Evolutionary conservation across 2,797 vertebrate genomes (phyloP).

Genomic region (Dendrocincla tyrannina): DNA sequence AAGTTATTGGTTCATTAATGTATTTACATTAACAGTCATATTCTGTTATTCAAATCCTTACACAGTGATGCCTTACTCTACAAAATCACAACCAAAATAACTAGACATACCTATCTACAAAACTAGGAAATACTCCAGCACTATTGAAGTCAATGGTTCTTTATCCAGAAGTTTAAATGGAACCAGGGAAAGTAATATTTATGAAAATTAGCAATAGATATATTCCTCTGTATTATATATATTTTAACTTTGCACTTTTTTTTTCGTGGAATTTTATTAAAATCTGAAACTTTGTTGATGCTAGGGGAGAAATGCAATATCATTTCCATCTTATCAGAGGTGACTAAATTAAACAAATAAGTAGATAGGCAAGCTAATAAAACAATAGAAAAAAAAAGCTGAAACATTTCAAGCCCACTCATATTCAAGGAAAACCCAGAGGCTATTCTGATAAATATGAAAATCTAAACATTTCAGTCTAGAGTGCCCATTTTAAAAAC

Average conservation of each 20-base stretch:
- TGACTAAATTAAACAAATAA: not conserved
- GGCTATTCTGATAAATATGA: not conserved
- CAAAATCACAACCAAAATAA: not conserved
- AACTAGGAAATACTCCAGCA: not conserved
- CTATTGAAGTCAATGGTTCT: not conserved
- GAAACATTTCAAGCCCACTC: not conserved
- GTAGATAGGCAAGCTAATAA: not conserved
- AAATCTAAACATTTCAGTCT: slow-evolving; percentile 1
- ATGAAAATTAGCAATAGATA: not conserved
- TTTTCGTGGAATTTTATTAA: not conserved
- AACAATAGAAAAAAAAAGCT: not conserved
- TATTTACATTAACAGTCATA: not conserved
- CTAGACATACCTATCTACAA: not conserved
- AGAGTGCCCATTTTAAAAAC: not conserved
- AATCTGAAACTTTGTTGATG: not conserved
- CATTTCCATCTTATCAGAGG: not conserved
- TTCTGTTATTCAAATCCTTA: not conserved
- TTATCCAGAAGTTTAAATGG: not conserved
- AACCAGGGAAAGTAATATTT: not conserved
- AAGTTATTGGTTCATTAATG: not conserved
- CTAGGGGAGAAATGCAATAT: not conserved
- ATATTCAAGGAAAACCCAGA: not conserved
- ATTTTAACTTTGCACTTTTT: not conserved
- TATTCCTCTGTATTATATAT: not conserved
- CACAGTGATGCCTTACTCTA: not conserved